Percentiles rank a stretch among this genome's conserved stretches.
These are phyloP conservation scores for Acanthopagrus latus DNA, from an alignment of 2,797 vertebrate genomes.

Conservation along the genomic window DNA sequence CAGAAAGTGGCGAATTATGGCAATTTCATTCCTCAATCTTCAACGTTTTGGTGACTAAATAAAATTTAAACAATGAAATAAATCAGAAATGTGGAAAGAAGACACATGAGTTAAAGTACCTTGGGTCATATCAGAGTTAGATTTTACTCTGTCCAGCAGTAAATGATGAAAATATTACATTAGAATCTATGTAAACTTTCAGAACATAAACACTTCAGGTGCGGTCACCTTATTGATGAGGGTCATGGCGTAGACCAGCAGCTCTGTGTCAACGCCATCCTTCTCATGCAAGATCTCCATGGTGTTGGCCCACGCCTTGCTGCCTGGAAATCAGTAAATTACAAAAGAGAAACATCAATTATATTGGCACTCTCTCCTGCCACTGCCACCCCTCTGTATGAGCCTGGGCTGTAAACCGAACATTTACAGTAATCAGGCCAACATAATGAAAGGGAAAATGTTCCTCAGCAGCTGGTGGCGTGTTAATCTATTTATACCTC, in stretches of 20 bases:
- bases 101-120: neutral
- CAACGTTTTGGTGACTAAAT: too few species aligned
- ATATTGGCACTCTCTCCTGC: neutral
- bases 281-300: constrained; percentile 97
- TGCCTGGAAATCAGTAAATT: constrained; percentile 78
- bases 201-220: neutral
- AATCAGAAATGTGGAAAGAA: neutral
- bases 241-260: constrained; percentile 95
- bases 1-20: too few species aligned
- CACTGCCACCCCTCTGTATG: neutral
- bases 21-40: too few species aligned
- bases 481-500: constrained; percentile 80
- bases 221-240: constrained; percentile 94
- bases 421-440: neutral
- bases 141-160: neutral
- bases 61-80: neutral
- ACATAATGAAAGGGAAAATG: neutral
- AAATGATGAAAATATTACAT: neutral
- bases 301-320: constrained; percentile 91
- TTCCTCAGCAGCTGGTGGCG: neutral
- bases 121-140: neutral
- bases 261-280: constrained; percentile 95
- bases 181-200: neutral
- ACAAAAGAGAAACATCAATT: constrained; percentile 8
- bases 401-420: neutral